Evolutionary conservation across 1,140 invertebrate species (phyloP), one percentile per base, ranked within the genome.

Genomic region (Rhyacophila brunnea): DNA sequence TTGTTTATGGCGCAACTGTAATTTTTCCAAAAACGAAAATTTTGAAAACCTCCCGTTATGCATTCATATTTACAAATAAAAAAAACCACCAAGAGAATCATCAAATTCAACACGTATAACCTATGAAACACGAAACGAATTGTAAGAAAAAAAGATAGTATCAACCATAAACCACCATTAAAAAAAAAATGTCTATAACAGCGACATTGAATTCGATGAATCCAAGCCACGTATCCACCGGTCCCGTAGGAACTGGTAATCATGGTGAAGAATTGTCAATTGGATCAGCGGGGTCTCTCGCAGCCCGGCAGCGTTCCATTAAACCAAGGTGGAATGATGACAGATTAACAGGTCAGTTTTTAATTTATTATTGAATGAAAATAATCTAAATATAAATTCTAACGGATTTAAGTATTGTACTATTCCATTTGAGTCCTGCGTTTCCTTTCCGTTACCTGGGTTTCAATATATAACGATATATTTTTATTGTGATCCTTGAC

Each of bases 221-320:
- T 46, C 40, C 58, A 7, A 50, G 58, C 0, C 52, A 62, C 7
- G 17, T 15, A 10, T 32, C 9, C 6, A 68, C 70, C 6, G 62
- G 58, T 7, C 57, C 55, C 38, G 65, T 62, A 9, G 57, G 54
- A 3, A 46, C 38, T 20, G 69, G 67, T 62, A 62, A 58, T 49
- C 73, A 66, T 23, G 83, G 80, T 36, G 87, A 89, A 69, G 85
- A 87, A 67, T 84, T 88, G 62, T 90, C 87, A 58, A 90, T 91
- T 53, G 89, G 88, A 9, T 90, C 87, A 35, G 87, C 87, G 0
- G 87, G 87, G 7, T 89, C 86, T 62, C 74, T 89, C 9, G 85
- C 83, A 1, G 82, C 86, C 13, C 71, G 86, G 17, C 83, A 85
- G 67, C 58, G 69, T 20, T 80, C 78, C 40, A 81, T 74, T 58